These are phyloP conservation scores for Clusia tigrina DNA, from an alignment of 2,888 invertebrate genomes.

Conservation along the genomic window DNA sequence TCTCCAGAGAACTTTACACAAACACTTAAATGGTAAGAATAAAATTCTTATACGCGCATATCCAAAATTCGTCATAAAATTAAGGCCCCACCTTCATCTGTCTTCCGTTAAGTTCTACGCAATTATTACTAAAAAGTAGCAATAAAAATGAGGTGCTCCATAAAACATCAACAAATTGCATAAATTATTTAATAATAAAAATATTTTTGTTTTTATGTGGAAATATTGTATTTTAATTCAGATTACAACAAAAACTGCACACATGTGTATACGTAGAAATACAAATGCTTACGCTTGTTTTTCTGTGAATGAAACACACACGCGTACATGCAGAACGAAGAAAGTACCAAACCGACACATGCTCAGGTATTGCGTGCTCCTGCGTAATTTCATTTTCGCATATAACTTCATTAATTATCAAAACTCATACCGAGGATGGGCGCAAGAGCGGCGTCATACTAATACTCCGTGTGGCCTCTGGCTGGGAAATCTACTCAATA, in stretches of 20 bases:
- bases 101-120: neutral
- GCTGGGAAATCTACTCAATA: neutral
- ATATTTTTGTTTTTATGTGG: slow-evolving; percentile 53
- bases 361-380: slow-evolving; percentile 49
- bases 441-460: neutral
- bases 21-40: neutral
- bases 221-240: slow-evolving; percentile 33
- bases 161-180: slow-evolving; percentile 11
- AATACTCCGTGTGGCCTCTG: too few species aligned
- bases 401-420: slow-evolving; percentile 56
- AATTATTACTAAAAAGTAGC: slow-evolving; percentile 1
- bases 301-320: too few species aligned
- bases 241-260: neutral
- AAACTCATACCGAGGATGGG: slow-evolving; percentile 18
- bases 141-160: slow-evolving; percentile 10
- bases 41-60: too few species aligned
- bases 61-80: too few species aligned
- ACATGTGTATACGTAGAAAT: slow-evolving; percentile 17
- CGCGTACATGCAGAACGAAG: too few species aligned
- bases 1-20: neutral
- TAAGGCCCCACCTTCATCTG: neutral
- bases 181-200: slow-evolving; percentile 58
- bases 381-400: slow-evolving; percentile 46
- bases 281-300: slow-evolving; percentile 17
- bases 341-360: neutral